These are phyloP conservation scores for Phyllotis vaccarum DNA, from an alignment of 2,797 vertebrate species.

Conservation along the genomic window DNA sequence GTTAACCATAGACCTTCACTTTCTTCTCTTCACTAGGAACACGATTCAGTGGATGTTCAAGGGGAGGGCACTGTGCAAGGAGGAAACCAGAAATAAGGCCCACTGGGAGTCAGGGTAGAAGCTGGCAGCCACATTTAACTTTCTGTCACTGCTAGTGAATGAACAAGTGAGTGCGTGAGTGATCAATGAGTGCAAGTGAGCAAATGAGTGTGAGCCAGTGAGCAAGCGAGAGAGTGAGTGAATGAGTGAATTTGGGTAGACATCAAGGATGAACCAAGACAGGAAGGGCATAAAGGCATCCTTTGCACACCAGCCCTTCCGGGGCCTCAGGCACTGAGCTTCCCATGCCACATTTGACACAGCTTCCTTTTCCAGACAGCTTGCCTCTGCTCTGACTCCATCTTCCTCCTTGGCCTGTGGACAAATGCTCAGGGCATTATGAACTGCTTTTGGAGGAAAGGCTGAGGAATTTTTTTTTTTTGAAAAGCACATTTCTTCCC, in stretches of 20 bases:
- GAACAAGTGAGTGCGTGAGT: neutral
- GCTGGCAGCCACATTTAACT: neutral
- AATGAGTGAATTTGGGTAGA: neutral
- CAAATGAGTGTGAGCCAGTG: too few relatives aligned
- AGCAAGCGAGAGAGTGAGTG: too few relatives aligned
- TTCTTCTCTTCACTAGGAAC: neutral
- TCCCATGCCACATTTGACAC: neutral
- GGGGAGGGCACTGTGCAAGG: neutral
- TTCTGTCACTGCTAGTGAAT: neutral
- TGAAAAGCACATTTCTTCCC: conserved; percentile 71
- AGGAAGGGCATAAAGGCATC: neutral
- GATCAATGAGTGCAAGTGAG: neutral
- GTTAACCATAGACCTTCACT: neutral
- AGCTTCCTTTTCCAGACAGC: neutral
- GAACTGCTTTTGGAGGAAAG: conserved; percentile 65
- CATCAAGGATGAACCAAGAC: neutral
- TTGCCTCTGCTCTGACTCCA: neutral
- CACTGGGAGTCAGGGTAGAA: neutral
- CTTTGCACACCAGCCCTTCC: neutral
- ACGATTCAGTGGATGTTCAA: neutral
- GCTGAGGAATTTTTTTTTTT: conserved; percentile 66
- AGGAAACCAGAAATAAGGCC: neutral
- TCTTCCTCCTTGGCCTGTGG: neutral
- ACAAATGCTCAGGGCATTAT: neutral
- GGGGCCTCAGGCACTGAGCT: neutral